Conservation (phyloP, 2,888 invertebrate genomes). For the Eilema depressum region DNA sequence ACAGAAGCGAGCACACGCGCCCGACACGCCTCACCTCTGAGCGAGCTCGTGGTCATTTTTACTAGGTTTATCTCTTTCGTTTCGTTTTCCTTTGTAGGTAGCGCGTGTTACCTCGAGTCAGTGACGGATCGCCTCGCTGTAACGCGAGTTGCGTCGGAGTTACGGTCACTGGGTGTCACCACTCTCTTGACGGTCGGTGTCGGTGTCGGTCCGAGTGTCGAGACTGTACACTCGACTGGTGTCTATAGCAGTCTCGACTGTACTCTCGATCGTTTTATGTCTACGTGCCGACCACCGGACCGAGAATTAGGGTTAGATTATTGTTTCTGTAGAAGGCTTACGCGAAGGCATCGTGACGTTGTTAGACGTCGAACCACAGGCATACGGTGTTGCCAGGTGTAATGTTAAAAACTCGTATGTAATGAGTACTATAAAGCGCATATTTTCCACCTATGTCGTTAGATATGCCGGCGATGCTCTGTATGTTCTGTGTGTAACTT, state of each 20-base stretch:
- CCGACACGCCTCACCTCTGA: slow-evolving; percentile 22
- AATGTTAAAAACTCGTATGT: background rate
- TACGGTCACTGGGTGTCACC: slow-evolving; percentile 11
- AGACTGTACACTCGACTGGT: background rate
- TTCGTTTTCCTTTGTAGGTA: slow-evolving; percentile 40
- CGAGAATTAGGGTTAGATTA: slow-evolving; percentile 46
- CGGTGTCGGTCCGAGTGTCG: slow-evolving; percentile 8
- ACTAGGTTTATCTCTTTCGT: slow-evolving; percentile 52
- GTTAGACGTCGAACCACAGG: background rate
- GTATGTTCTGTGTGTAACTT: slow-evolving; percentile 17
- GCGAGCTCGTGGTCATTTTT: slow-evolving; percentile 39
- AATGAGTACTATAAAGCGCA: background rate
- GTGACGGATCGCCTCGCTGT: slow-evolving; percentile 15
- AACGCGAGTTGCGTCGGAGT: background rate
- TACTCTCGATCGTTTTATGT: slow-evolving; percentile 4
- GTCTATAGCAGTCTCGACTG: background rate
- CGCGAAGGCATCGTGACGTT: slow-evolving; percentile 21
- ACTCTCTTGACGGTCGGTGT: background rate
- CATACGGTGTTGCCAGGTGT: slow-evolving; percentile 9
- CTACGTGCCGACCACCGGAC: slow-evolving; percentile 23
- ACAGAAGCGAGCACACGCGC: slow-evolving; percentile 15
- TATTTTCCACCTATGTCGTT: background rate
- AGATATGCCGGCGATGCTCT: background rate
- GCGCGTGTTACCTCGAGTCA: slow-evolving; percentile 32
- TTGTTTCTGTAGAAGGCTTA: slow-evolving; percentile 45